Percentiles rank a stretch among this genome's conserved stretches.
phyloP scores from a whole-genome alignment of 2,113 vertebrate species.

The Antidorcas marsupialis region DNA sequence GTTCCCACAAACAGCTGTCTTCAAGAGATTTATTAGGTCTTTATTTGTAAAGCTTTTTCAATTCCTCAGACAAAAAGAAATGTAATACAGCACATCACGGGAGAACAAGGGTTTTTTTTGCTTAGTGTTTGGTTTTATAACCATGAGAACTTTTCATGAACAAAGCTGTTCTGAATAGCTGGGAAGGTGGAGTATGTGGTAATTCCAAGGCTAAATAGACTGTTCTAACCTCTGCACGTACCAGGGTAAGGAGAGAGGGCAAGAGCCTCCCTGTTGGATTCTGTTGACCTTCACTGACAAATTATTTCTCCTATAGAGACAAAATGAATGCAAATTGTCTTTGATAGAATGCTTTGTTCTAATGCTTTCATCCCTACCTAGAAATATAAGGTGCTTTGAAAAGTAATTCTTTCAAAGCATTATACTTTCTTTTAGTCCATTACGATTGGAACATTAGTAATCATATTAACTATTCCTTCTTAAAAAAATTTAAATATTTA shows the following conservation, averaged over 20 bases:
- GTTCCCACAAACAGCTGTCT: background rate
- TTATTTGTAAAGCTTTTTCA: slow-evolving; percentile 34
- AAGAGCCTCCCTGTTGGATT: background rate
- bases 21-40: slow-evolving; percentile 14
- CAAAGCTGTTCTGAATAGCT: slow-evolving; percentile 21
- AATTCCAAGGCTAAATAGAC: background rate
- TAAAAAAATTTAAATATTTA: background rate
- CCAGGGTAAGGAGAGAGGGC: background rate
- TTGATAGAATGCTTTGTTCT: background rate
- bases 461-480: background rate
- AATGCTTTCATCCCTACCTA: background rate
- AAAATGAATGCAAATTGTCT: background rate
- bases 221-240: background rate
- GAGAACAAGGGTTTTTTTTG: background rate
- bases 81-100: background rate
- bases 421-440: background rate
- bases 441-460: background rate
- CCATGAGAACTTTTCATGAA: slow-evolving; percentile 27
- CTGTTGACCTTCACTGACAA: background rate
- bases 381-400: background rate
- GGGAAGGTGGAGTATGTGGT: background rate
- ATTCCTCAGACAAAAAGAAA: slow-evolving; percentile 20
- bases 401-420: background rate
- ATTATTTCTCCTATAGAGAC: background rate
- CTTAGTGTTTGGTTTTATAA: slow-evolving; percentile 18